Base-by-base conservation (phyloP, 2,113 vertebrate genomes). In the Trogon melanurus region DNA sequence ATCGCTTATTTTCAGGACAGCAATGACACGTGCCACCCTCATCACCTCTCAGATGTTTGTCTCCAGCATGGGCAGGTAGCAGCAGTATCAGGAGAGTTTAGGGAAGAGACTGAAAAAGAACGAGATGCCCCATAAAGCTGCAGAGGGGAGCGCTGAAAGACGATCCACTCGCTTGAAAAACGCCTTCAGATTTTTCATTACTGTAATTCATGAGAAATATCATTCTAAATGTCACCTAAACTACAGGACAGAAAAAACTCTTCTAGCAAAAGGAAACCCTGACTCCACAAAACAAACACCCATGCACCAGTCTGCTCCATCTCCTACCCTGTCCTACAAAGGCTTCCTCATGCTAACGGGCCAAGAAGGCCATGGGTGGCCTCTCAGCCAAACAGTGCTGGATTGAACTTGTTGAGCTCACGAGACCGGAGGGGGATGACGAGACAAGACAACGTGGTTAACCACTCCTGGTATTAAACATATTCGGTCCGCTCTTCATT, bases 401-500 rank as follows among this genome's bases (percentile, higher is more conserved):
- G 69, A 67, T 57, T 82, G n/a, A 93, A 84, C 21, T 54, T 64
- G 61, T 44, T 75, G 17, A 72, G 76, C 48, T 85, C 54, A 79
- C 4, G 10, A 48, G 67, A 90, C 79, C 0, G 0, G 54, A 83
- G 76, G 15, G 38, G 56, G 47, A 91, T 81, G 85, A 84, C 70
- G 81, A 71, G 64, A 71, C 56, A 72, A 89, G 71, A 34, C 73
- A 87, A 44, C 45, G 87, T 27, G 48, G 74, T 88, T 95, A 95
- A 86, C 67, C 56, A 57, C 34, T 56, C 38, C 32, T 66, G 72
- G 56, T 47, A 79, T 75, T 91, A 81, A 84, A 79, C 16, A 1
- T 84, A 57, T 38, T 74, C 18, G 1, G 60, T n/a, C 85, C 96
- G 48, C 74, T 76, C 71, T 88, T 96, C 82, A 69, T 91, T 96